phyloP scores from a whole-genome alignment of 2,888 invertebrate species.

The Drosophila dives region DNA sequence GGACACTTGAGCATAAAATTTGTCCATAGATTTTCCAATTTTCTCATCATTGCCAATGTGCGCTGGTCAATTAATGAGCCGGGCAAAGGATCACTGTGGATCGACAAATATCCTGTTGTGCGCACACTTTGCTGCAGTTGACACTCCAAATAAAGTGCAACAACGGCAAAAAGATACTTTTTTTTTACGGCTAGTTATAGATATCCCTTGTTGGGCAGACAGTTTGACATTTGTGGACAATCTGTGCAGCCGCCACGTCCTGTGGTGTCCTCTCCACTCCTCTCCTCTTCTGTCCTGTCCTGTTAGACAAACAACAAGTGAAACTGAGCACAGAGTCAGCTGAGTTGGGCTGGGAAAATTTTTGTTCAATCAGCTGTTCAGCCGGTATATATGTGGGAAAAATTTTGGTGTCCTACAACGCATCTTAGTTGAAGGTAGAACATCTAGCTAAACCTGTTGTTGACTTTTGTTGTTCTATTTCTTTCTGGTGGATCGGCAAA shows the following conservation, averaged over 20 bases:
- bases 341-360: constrained; percentile 72
- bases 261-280: constrained; percentile 48
- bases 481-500: constrained; percentile 36
- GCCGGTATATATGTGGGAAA: constrained; percentile 62
- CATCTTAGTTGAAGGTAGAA: constrained; percentile 22
- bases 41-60: constrained; percentile 75
- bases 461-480: constrained; percentile 68
- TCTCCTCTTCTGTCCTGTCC: constrained; percentile 52
- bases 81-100: constrained; percentile 25
- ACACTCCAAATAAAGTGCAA: constrained; percentile 79
- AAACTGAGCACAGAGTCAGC: constrained; percentile 54
- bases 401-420: constrained; percentile 42
- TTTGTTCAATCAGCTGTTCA: constrained; percentile 75
- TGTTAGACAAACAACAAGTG: constrained; percentile 76
- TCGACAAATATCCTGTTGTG: constrained; percentile 74
- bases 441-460: constrained; percentile 71
- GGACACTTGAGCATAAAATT: constrained; percentile 67
- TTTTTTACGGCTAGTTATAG: constrained; percentile 75
- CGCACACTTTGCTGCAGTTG: constrained; percentile 67
- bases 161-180: constrained; percentile 64
- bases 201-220: constrained; percentile 75
- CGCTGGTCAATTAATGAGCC: constrained; percentile 75
- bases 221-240: constrained; percentile 75
- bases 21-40: constrained; percentile 25
- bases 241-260: constrained; percentile 59